Evolutionary conservation across 1,140 invertebrate genomes (phyloP).

Genomic region (Magallana gigas): DNA sequence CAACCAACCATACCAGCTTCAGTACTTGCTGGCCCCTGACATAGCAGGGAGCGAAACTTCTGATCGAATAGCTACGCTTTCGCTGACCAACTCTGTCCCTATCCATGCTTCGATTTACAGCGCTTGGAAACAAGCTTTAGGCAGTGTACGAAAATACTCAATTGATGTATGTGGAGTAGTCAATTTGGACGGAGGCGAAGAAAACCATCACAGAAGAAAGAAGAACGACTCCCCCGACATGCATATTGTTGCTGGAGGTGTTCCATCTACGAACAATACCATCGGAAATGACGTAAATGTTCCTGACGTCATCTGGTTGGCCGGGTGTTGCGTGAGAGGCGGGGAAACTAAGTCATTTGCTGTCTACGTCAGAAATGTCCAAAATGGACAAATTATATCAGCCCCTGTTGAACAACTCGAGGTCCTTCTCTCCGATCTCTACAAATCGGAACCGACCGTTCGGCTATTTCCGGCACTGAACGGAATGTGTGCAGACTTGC

Average conservation of each 20-base stretch:
- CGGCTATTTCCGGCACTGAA: constrained; percentile 66
- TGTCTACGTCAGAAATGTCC: constrained; percentile 63
- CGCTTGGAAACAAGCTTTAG: constrained; percentile 63
- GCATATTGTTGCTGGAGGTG: constrained; percentile 62
- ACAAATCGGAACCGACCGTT: constrained; percentile 58
- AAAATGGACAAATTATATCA: constrained; percentile 57
- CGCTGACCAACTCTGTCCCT: constrained; percentile 69
- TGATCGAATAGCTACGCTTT: constrained; percentile 62
- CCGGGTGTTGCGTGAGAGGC: constrained; percentile 67
- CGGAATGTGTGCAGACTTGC: constrained; percentile 60
- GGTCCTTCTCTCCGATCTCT: constrained; percentile 67
- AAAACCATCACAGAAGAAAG: constrained; percentile 34
- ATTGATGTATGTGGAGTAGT: constrained; percentile 64
- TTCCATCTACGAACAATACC: constrained; percentile 57
- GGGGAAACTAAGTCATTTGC: constrained; percentile 61
- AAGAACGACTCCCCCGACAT: constrained; percentile 51
- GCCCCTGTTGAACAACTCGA: constrained; percentile 70
- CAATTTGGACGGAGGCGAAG: constrained; percentile 31
- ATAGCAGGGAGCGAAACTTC: constrained; percentile 59
- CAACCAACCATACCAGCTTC: constrained; percentile 58
- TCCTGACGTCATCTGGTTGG: constrained; percentile 71
- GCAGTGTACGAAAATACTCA: constrained; percentile 61
- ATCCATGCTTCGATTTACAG: constrained; percentile 62
- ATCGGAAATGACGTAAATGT: constrained; percentile 69
- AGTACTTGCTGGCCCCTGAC: constrained; percentile 63